Evolutionary conservation across 2,113 vertebrate species (phyloP).

Genomic region (Halcyon senegalensis): DNA sequence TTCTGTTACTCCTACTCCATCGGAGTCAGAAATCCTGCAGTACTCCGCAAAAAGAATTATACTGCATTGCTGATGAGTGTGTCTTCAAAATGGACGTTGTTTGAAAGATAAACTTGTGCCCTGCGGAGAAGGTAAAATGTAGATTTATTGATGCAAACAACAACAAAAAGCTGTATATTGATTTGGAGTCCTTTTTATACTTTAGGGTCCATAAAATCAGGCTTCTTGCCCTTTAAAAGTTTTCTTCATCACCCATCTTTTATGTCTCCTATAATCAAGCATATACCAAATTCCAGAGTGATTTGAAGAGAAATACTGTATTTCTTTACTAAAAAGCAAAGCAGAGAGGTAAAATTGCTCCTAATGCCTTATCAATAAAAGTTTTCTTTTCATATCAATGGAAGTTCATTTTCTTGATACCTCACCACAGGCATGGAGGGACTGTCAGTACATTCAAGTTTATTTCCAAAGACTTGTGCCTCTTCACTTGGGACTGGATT

Average conservation of each 20-base stretch:
- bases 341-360: not conserved
- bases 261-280: not conserved
- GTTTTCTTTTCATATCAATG: not conserved
- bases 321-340: not conserved
- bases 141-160: conserved; percentile 59
- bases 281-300: not conserved
- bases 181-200: conserved; percentile 42
- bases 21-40: conserved; percentile 32
- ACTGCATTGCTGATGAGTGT: conserved; percentile 29
- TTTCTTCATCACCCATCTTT: conserved; percentile 5
- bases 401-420: not conserved
- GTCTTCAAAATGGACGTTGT: conserved; percentile 23
- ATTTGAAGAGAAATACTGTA: not conserved
- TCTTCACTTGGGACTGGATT: not conserved
- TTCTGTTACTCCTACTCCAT: conserved; percentile 18
- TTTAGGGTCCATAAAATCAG: conserved; percentile 36
- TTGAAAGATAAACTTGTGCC: conserved; percentile 52
- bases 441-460: not conserved
- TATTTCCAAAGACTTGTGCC: not conserved
- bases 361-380: not conserved
- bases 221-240: not conserved
- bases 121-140: conserved; percentile 58
- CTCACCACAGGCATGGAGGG: not conserved
- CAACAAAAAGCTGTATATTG: conserved; percentile 48
- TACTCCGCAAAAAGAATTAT: not conserved